These are phyloP conservation scores for Philereme transversata DNA, from an alignment of 2,888 invertebrate species.

Conservation along the genomic window DNA sequence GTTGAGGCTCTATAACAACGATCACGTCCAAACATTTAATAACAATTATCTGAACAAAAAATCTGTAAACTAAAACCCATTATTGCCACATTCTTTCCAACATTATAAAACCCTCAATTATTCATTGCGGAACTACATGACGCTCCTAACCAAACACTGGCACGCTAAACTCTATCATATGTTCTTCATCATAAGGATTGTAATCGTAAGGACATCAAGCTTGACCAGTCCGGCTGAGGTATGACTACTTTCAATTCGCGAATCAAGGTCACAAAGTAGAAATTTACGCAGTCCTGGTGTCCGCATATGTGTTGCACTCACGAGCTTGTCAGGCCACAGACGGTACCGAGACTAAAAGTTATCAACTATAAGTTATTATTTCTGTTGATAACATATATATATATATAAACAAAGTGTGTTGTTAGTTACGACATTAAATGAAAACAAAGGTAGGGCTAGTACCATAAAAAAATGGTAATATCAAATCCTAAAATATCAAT, in stretches of 20 bases:
- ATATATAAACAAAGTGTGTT: too few relatives aligned
- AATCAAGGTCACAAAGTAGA: conserved; percentile 70
- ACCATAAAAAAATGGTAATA: too few relatives aligned
- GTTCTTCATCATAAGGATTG: background rate
- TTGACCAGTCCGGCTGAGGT: conserved; percentile 51
- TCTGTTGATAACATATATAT: too few relatives aligned
- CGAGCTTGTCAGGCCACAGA: background rate
- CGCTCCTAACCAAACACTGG: conserved; percentile 6
- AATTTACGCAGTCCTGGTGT: conserved; percentile 47
- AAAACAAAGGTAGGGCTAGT: too few relatives aligned
- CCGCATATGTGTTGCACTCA: background rate
- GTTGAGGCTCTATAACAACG: too few relatives aligned
- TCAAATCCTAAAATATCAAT: too few relatives aligned
- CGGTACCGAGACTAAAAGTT: background rate
- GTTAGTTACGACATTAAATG: too few relatives aligned
- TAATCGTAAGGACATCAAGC: conserved; percentile 23
- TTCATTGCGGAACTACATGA: conserved; percentile 33
- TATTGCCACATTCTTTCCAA: conserved; percentile 29
- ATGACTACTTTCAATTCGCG: conserved; percentile 65
- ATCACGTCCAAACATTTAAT: too few relatives aligned
- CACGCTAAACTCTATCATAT: conserved; percentile 6
- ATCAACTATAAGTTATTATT: too few relatives aligned
- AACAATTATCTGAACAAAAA: background rate
- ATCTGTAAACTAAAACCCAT: conserved; percentile 3
- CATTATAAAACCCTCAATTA: conserved; percentile 31